Percentiles rank a stretch among this genome's conserved stretches.
Evolutionary conservation across 1,140 invertebrate species (phyloP).

Genomic region (Ostrea denselamellosa): DNA sequence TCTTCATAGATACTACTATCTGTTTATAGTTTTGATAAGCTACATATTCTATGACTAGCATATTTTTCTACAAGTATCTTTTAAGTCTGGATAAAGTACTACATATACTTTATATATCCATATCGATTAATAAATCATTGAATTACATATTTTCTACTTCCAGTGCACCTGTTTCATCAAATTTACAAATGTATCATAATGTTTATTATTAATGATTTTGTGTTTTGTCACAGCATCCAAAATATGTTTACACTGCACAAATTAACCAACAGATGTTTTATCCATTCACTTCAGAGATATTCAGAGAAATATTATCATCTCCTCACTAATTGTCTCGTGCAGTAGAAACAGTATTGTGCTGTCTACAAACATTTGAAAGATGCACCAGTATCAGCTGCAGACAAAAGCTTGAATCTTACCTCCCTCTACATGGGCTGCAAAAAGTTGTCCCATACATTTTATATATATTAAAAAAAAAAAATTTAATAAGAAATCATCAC

Average conservation of each 20-base stretch:
- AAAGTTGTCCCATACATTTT: background rate
- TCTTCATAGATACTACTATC: background rate
- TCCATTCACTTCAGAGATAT: background rate
- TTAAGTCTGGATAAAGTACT: background rate
- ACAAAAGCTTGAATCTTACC: constrained; percentile 32
- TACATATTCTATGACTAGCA: constrained; percentile 12
- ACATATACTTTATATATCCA: background rate
- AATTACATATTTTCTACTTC: background rate
- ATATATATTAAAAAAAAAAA: no score
- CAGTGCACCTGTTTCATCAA: constrained; percentile 1
- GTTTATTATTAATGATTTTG: constrained; percentile 2
- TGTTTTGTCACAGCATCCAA: constrained; percentile 8
- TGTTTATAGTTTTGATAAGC: constrained; percentile 1
- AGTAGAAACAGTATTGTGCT: constrained; percentile 16
- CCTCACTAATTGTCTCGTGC: background rate
- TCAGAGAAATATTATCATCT: background rate
- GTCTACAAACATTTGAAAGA: constrained; percentile 20
- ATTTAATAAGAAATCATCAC: background rate
- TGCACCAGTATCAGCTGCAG: constrained; percentile 18
- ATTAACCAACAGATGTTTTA: background rate
- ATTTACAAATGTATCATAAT: background rate
- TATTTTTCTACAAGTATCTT: background rate
- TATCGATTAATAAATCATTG: background rate
- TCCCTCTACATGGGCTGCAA: constrained; percentile 31
- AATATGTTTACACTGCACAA: constrained; percentile 29